Percentiles rank a stretch among this genome's conserved stretches.
Evolutionary conservation across 1,140 invertebrate species (phyloP).

Genomic region (Acromyrmex echinatior): DNA sequence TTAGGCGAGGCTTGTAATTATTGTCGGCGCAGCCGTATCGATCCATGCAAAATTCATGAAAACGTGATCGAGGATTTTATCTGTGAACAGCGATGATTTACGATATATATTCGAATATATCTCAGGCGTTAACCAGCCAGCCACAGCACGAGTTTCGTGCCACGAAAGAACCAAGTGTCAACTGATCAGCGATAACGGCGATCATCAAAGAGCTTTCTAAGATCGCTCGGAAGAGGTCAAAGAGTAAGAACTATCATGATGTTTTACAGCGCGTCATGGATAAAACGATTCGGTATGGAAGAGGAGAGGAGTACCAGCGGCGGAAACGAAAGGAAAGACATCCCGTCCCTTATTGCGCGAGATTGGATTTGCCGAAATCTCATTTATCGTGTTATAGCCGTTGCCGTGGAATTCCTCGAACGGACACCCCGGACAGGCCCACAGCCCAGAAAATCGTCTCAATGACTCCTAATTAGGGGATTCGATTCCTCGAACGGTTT

Average conservation of each 20-base stretch:
- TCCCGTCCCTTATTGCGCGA: constrained; percentile 29
- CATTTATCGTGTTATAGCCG: constrained; percentile 36
- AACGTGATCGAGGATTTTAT: constrained; percentile 75
- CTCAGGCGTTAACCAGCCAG: constrained; percentile 61
- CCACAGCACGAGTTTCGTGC: constrained; percentile 26
- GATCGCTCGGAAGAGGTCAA: constrained; percentile 63
- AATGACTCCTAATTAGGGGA: constrained; percentile 49
- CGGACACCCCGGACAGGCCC: background rate
- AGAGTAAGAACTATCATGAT: constrained; percentile 34
- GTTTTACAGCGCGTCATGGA: constrained; percentile 71
- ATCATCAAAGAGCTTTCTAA: constrained; percentile 69
- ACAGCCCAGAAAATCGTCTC: constrained; percentile 38
- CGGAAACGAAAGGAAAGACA: constrained; percentile 50
- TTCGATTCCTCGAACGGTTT: constrained; percentile 49
- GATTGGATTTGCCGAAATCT: constrained; percentile 50
- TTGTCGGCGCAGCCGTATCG: constrained; percentile 30
- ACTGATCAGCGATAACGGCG: constrained; percentile 70
- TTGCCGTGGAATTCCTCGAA: constrained; percentile 45
- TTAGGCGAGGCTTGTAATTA: constrained; percentile 53
- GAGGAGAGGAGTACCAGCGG: background rate
- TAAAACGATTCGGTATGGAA: constrained; percentile 41
- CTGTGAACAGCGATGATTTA: constrained; percentile 68
- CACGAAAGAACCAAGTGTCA: constrained; percentile 61
- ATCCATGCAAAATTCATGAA: constrained; percentile 66
- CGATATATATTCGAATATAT: constrained; percentile 59